Evolutionary conservation across 2,888 invertebrate species (phyloP), one percentile per base, ranked within the genome.

Genomic region (Dusona sp.): DNA sequence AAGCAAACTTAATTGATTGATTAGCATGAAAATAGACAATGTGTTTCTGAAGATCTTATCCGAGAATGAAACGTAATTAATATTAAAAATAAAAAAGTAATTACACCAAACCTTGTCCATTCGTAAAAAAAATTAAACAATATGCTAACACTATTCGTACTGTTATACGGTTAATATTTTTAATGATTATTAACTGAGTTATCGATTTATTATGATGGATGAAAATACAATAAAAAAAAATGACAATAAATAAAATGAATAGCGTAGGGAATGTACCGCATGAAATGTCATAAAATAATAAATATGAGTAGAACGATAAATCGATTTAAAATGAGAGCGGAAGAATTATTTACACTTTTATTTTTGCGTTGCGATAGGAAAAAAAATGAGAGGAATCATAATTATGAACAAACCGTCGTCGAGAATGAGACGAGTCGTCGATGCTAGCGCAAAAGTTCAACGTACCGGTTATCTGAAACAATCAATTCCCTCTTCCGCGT

Each of bases 401-500:
- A 70, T 77, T 38, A 57, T 38, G 19, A 64, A 72, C 38, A 25
- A 83, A 70, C 51, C 64, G 42, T 61, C 61, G 57, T 25, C 29
- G 57, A 29, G 61, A 72, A 48, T 29, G 61, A 72, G 70, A 38
- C 3, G 64, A 42, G n/a, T 48, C 42, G 65, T 78, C 65, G 45
- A 54, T 78, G 64, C 51, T 29, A 65, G 72, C 45, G 64, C 33
- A 42, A 54, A 72, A 54, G 78, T 83, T 83, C 83, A 83, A 83
- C 42, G 83, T 65, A 72, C 78, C 83, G 72, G 65, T 83, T 83
- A 83, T 83, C 83, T 65, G 36, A 65, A 33, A 77, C 83, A 83
- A 83, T 83, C 83, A 83, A 78, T 72, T 83, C 78, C 54, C 65
- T 78, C 65, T 83, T 83, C 78, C 83, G 78, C 65, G 54, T 54